A percentile compares a stretch with the other conserved stretches of the same genome.
Conservation (phyloP, 2,113 vertebrate genomes). For the Hippocampus barbouri region DNA sequence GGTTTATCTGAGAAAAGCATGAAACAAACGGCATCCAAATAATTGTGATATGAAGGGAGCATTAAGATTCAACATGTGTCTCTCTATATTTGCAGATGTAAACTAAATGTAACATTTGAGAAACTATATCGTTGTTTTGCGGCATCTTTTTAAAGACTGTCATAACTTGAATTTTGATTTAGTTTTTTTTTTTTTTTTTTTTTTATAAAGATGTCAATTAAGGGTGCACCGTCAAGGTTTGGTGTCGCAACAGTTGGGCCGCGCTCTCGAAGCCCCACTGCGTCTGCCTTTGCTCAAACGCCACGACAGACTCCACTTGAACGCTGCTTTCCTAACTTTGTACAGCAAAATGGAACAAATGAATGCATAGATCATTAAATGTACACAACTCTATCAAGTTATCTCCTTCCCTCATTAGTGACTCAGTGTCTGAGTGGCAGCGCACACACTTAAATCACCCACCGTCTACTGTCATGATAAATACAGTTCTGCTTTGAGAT, state of each 20-base stretch:
- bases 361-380: not conserved
- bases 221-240: not conserved
- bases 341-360: slow-evolving; percentile 2
- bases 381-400: not conserved
- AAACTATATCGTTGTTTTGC: not conserved
- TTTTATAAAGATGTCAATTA: not conserved
- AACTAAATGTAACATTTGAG: slow-evolving; percentile 6
- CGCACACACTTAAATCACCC: too few species aligned
- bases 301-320: not conserved
- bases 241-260: not conserved
- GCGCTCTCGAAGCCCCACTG: not conserved
- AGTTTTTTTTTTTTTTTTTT: not conserved
- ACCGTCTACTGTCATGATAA: too few species aligned
- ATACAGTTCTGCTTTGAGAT: too few species aligned
- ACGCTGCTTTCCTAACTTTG: not conserved
- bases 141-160: not conserved
- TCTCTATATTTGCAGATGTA: slow-evolving; percentile 5
- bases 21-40: not conserved
- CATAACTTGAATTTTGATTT: not conserved
- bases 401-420: not conserved
- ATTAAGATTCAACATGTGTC: not conserved
- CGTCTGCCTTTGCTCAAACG: not conserved
- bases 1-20: not conserved
- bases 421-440: too few species aligned
- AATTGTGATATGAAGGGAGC: not conserved